Evolutionary conservation across 2,888 invertebrate species (phyloP).

Genomic region (Drosophila melanosoma): DNA sequence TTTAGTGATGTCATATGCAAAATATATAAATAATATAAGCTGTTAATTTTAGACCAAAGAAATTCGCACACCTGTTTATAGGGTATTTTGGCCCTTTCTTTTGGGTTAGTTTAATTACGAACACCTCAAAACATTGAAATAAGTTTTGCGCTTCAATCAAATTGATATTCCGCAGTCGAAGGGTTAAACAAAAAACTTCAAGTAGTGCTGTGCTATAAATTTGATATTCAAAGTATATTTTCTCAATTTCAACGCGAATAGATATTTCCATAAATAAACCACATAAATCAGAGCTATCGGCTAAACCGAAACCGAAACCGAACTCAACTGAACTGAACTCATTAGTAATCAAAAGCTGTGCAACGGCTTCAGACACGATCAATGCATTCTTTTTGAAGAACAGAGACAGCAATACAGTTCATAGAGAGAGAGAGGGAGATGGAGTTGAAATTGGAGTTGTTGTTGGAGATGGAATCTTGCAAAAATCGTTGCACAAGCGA

Average conservation of each 20-base stretch:
- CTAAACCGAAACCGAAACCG: slow-evolving; percentile 33
- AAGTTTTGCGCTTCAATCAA: slow-evolving; percentile 17
- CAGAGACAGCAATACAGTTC: not conserved
- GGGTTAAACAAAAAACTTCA: not conserved
- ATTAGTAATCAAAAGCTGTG: slow-evolving; percentile 80
- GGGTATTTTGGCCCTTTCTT: not conserved
- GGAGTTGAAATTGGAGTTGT: not conserved
- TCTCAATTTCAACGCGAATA: slow-evolving; percentile 74
- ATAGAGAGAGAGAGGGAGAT: not conserved
- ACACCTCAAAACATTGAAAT: not conserved
- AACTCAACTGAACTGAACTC: slow-evolving; percentile 57
- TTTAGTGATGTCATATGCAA: not conserved
- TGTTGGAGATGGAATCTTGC: slow-evolving; percentile 26
- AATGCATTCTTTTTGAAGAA: slow-evolving; percentile 61
- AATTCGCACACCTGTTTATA: too few species aligned
- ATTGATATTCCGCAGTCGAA: slow-evolving; percentile 59
- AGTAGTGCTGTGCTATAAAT: slow-evolving; percentile 53
- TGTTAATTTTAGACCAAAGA: not conserved
- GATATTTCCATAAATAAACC: slow-evolving; percentile 79
- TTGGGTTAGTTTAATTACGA: slow-evolving; percentile 1
- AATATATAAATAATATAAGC: not conserved
- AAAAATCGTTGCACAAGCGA: slow-evolving; percentile 39
- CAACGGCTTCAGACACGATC: slow-evolving; percentile 39
- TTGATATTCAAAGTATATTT: slow-evolving; percentile 75
- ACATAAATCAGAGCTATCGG: slow-evolving; percentile 77